These are phyloP conservation scores for Melanocharis versteri DNA, from an alignment of 2,113 vertebrate species.

Conservation along the genomic window DNA sequence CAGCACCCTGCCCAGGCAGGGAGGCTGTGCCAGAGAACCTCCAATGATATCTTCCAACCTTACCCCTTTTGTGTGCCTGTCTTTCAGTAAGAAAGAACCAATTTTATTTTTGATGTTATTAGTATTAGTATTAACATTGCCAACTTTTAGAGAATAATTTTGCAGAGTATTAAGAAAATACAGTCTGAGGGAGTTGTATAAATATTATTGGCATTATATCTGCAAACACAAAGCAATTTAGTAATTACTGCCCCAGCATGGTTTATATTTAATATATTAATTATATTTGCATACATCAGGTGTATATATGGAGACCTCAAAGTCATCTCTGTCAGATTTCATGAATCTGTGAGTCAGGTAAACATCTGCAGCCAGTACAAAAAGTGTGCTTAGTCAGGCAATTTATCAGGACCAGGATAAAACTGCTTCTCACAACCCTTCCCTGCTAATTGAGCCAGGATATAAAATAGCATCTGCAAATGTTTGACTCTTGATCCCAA, in stretches of 20 bases:
- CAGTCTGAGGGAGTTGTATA: neutral
- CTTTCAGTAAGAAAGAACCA: neutral
- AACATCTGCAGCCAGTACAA: constrained; percentile 14
- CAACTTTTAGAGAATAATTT: neutral
- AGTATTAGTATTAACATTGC: neutral
- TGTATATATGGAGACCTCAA: neutral
- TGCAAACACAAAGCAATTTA: neutral
- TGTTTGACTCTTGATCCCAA: constrained; percentile 9
- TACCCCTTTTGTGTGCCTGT: neutral
- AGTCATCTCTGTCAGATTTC: constrained; percentile 34
- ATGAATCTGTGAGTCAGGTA: constrained; percentile 1
- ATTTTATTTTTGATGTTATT: neutral
- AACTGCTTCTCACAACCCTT: constrained; percentile 2
- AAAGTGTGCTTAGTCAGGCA: neutral
- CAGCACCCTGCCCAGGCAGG: neutral
- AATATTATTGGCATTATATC: neutral
- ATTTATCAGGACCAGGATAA: neutral
- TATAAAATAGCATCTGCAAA: constrained; percentile 11
- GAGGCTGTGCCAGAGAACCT: neutral
- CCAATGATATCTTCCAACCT: neutral
- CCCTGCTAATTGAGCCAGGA: constrained; percentile 1
- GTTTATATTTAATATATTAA: neutral
- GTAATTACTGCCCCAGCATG: neutral
- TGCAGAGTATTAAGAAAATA: neutral
- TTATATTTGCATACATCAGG: neutral